Evolutionary conservation across 1,140 invertebrate species (phyloP).

Genomic region (Tenebrio molitor): DNA sequence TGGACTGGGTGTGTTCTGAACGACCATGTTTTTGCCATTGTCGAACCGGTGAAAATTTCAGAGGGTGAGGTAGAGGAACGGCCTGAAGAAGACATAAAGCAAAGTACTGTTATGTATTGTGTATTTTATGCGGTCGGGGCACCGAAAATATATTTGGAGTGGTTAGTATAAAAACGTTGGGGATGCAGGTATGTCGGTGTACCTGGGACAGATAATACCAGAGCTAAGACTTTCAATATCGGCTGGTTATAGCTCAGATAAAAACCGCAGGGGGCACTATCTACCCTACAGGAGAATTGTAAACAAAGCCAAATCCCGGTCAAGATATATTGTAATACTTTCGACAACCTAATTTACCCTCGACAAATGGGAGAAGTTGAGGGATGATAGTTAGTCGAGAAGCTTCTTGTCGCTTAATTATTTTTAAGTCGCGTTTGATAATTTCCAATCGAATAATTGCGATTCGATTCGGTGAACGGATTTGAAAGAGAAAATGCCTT

Average conservation of each 20-base stretch:
- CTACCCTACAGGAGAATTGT: constrained; percentile 42
- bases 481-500: constrained; percentile 9
- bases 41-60: not conserved
- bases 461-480: not conserved
- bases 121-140: constrained; percentile 23
- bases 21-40: no score
- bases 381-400: not conserved
- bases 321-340: constrained; percentile 44
- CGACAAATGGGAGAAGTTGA: constrained; percentile 29
- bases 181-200: constrained; percentile 35
- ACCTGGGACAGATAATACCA: constrained; percentile 42
- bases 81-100: constrained; percentile 27
- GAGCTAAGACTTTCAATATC: constrained; percentile 45
- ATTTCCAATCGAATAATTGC: no score
- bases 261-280: constrained; percentile 46
- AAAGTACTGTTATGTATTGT: constrained; percentile 31
- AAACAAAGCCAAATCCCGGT: constrained; percentile 43
- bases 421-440: no score
- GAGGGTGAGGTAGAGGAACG: constrained; percentile 20
- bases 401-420: constrained; percentile 38
- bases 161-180: constrained; percentile 39
- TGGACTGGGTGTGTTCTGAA: no score
- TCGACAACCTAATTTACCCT: constrained; percentile 39
- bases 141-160: constrained; percentile 36
- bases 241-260: constrained; percentile 41